Evolutionary conservation across 2,113 vertebrate genomes (phyloP).

Genomic region (Clarias gariepinus): DNA sequence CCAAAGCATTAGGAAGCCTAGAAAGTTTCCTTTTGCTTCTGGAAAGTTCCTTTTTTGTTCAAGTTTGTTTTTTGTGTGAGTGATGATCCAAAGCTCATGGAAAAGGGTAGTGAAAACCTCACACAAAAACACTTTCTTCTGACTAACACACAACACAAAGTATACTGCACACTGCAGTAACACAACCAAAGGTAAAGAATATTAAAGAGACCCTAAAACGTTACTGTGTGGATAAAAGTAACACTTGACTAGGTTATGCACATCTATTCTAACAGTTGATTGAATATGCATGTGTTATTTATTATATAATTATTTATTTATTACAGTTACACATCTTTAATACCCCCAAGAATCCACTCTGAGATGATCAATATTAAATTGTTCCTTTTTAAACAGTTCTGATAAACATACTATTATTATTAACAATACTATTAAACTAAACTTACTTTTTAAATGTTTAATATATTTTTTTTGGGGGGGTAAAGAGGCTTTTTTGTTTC

Average conservation of each 20-base stretch:
- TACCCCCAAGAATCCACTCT: neutral
- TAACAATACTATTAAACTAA: neutral
- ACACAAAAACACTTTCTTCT: neutral
- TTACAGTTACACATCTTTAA: neutral
- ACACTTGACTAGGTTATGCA: neutral
- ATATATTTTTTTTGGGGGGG: neutral
- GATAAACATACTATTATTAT: neutral
- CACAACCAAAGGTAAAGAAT: neutral
- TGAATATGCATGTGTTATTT: neutral
- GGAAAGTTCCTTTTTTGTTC: neutral
- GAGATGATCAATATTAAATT: neutral
- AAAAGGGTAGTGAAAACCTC: conserved; percentile 21
- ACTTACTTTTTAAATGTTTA: neutral
- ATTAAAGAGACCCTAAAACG: neutral
- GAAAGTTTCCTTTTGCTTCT: conserved; percentile 21
- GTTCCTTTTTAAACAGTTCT: neutral
- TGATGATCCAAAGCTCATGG: neutral
- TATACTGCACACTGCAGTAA: neutral
- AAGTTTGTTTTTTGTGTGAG: neutral
- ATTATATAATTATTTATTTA: neutral
- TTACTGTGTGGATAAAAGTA: neutral
- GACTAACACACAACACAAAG: too few species aligned
- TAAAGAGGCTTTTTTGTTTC: neutral
- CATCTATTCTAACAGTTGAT: neutral
- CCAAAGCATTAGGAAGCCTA: neutral